Base-by-base conservation (phyloP, 1,140 invertebrate genomes). In the Euura saliciscinereae region DNA sequence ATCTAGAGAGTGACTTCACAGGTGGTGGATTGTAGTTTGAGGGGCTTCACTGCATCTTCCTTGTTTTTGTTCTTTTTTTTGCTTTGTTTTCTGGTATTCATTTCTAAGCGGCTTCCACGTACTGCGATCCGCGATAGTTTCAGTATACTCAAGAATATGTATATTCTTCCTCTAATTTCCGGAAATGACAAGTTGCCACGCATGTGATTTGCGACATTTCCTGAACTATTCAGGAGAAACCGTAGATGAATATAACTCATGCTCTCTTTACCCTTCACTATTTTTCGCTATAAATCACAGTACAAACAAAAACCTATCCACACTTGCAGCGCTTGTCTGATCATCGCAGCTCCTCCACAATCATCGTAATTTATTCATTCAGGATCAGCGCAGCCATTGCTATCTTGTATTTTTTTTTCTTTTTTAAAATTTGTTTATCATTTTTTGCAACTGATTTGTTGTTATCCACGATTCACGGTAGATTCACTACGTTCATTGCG, bases 111-210 rank as follows among this genome's bases (percentile, higher is more conserved):
- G 28, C 28, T 28, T 28, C 28, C 28, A 28, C 28, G 28, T 28
- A 28, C 28, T 28, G 28, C 28, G 28, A 28, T 28, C 28, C 28
- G 28, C 28, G 28, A 28, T 28, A 28, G 0, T 28, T 28, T 28
- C 28, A 28, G 28, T 28, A 28, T 28, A 28, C 28, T 28, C 28
- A 28, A 28, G 28, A 28, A 28, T 28, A 28, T 28, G 28, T 28
- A 28, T 28, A 28, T 28, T 28, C 28, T 28, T 28, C 28, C 28
- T 28, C 28, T 28, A 28, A 28, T 28, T 77, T 77, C 66, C 70
- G 82, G 80, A 85, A 86, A 82, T 86, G 84, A 86, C 82, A 86
- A 85, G 85, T 85, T 79, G 81, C 82, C 83, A 84, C 78, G 78
- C 78, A 75, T 28, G 28, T 28, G 28, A 28, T 81, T 83, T 84